These are phyloP conservation scores for Sinodicranocentrus sp. DNA, from an alignment of 2,888 invertebrate species.

Conservation along the genomic window DNA sequence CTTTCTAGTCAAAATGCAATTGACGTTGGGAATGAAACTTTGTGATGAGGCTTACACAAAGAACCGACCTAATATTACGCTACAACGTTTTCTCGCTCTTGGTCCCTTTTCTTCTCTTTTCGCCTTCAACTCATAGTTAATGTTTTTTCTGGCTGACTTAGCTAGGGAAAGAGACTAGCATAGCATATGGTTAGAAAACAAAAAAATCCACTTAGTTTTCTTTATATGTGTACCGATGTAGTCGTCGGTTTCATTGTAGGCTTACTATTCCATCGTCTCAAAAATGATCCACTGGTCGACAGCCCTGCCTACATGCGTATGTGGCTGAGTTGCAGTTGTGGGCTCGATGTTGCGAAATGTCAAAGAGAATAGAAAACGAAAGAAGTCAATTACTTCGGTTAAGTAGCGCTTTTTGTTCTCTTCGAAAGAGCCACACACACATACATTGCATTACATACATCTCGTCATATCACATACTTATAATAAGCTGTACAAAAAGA, in stretches of 20 bases:
- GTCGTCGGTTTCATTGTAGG: not conserved
- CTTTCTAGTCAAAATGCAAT: not conserved
- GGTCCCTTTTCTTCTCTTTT: too few species aligned
- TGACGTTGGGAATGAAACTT: not conserved
- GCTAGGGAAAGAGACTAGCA: too few species aligned
- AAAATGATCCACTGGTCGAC: not conserved
- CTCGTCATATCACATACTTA: not conserved
- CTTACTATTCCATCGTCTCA: not conserved
- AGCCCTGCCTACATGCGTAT: not conserved
- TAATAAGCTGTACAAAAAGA: not conserved
- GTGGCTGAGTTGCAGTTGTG: not conserved
- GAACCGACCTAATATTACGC: not conserved
- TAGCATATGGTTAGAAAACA: too few species aligned
- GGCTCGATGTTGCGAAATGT: constrained; percentile 5
- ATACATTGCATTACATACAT: not conserved
- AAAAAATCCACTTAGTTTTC: too few species aligned
- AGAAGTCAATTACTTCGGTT: constrained; percentile 13
- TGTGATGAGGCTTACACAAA: not conserved
- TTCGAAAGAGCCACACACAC: not conserved
- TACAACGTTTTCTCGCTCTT: too few species aligned
- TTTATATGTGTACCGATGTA: too few species aligned
- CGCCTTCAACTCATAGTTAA: too few species aligned
- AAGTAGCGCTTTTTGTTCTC: not conserved
- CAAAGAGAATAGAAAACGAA: not conserved
- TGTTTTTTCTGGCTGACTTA: too few species aligned